Percentiles rank a stretch among this genome's conserved stretches.
Evolutionary conservation across 2,888 invertebrate species (phyloP).

Genomic region (Phalangium opilio): DNA sequence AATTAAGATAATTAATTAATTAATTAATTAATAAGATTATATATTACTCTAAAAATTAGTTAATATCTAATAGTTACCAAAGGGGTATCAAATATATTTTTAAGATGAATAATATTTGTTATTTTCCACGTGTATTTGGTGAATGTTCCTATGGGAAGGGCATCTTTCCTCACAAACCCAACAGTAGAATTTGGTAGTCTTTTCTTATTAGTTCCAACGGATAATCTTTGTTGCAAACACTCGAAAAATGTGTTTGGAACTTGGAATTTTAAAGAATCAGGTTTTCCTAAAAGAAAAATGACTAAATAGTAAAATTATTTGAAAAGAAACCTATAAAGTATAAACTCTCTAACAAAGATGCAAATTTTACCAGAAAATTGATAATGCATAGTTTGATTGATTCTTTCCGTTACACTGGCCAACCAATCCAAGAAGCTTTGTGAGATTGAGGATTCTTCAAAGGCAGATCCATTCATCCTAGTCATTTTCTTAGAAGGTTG

Average conservation of each 20-base stretch:
- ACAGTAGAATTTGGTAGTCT: slow-evolving; percentile 48
- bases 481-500: too few relatives aligned
- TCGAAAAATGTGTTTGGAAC: slow-evolving; percentile 55
- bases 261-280: slow-evolving; percentile 50
- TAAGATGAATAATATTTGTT: slow-evolving; percentile 50
- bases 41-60: too few relatives aligned
- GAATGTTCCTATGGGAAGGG: slow-evolving; percentile 47
- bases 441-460: slow-evolving; percentile 27
- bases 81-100: slow-evolving; percentile 54
- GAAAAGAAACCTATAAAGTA: too few relatives aligned
- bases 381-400: slow-evolving; percentile 57
- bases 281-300: slow-evolving; percentile 32
- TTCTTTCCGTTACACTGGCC: slow-evolving; percentile 55
- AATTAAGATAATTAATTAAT: too few relatives aligned
- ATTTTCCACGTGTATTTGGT: slow-evolving; percentile 57
- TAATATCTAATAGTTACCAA: too few relatives aligned
- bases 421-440: slow-evolving; percentile 52
- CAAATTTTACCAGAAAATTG: slow-evolving; percentile 41
- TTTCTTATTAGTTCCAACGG: slow-evolving; percentile 44
- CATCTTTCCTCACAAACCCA: slow-evolving; percentile 42
- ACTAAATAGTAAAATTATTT: too few relatives aligned
- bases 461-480: background rate
- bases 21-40: slow-evolving; percentile 5
- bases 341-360: too few relatives aligned
- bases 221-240: slow-evolving; percentile 52